These are phyloP conservation scores for Galeopsomyia nigrocyanea DNA, from an alignment of 2,888 invertebrate genomes.

Conservation along the genomic window DNA sequence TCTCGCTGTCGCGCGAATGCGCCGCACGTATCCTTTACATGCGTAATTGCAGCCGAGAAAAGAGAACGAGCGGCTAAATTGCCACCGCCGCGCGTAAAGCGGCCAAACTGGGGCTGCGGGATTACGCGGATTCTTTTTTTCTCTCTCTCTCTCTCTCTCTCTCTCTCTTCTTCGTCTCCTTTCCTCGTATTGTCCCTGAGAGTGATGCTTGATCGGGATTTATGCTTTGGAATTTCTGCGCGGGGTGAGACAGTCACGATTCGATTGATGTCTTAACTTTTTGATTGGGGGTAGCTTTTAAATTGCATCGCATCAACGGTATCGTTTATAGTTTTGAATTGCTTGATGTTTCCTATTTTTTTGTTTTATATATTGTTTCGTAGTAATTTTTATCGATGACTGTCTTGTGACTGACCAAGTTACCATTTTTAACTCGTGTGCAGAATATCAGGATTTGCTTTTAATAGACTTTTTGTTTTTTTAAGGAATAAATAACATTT, in stretches of 20 bases:
- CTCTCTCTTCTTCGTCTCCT: background rate
- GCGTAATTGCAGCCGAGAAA: conserved; percentile 33
- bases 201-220: conserved; percentile 29
- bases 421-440: conserved; percentile 5
- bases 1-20: conserved; percentile 5
- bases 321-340: too few relatives aligned
- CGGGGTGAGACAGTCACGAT: conserved; percentile 3
- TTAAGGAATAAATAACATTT: too few relatives aligned
- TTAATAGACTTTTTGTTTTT: too few relatives aligned
- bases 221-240: conserved; percentile 21
- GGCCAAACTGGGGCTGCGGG: background rate
- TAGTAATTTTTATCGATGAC: too few relatives aligned
- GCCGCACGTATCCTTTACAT: conserved; percentile 35
- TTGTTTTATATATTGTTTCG: background rate
- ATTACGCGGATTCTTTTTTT: conserved; percentile 17
- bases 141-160: too few relatives aligned
- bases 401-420: too few relatives aligned
- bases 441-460: too few relatives aligned
- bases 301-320: too few relatives aligned
- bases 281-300: too few relatives aligned
- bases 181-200: background rate
- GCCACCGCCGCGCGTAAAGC: background rate
- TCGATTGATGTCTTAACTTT: conserved; percentile 5
- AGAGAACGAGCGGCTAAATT: conserved; percentile 10
- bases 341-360: background rate